These are phyloP conservation scores for Pantala flavescens DNA, from an alignment of 1,140 invertebrate species.

Conservation along the genomic window DNA sequence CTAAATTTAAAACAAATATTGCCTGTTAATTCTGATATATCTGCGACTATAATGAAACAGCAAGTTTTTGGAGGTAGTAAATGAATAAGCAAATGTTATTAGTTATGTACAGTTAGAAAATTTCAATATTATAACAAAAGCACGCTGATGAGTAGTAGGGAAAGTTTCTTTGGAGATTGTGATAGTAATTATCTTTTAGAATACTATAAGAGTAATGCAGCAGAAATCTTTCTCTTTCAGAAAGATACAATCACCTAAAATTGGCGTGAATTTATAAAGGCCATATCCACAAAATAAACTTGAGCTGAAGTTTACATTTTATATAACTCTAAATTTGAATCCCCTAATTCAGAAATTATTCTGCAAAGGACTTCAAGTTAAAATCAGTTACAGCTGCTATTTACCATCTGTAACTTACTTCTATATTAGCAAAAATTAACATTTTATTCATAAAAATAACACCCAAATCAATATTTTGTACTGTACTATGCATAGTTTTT, in stretches of 20 bases:
- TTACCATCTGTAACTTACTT: background rate
- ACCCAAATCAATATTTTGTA: background rate
- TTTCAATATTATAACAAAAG: background rate
- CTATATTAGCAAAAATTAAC: background rate
- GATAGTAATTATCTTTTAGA: background rate
- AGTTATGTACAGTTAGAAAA: background rate
- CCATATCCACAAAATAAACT: background rate
- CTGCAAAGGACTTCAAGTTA: background rate
- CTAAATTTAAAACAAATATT: background rate
- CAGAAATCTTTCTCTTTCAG: background rate
- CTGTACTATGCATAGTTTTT: background rate
- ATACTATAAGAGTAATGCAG: background rate
- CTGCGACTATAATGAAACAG: background rate
- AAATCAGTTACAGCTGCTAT: background rate
- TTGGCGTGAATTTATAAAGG: background rate
- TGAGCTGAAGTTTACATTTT: background rate
- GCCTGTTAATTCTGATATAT: background rate
- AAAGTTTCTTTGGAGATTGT: constrained; percentile 7
- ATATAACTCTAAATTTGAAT: background rate
- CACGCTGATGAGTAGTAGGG: background rate
- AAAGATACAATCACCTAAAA: background rate
- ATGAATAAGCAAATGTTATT: background rate
- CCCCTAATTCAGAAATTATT: background rate
- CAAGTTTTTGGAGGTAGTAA: background rate
- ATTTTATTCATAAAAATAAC: background rate